These are phyloP conservation scores for Metallyticus violacea DNA, from an alignment of 2,888 invertebrate genomes.

Conservation along the genomic window DNA sequence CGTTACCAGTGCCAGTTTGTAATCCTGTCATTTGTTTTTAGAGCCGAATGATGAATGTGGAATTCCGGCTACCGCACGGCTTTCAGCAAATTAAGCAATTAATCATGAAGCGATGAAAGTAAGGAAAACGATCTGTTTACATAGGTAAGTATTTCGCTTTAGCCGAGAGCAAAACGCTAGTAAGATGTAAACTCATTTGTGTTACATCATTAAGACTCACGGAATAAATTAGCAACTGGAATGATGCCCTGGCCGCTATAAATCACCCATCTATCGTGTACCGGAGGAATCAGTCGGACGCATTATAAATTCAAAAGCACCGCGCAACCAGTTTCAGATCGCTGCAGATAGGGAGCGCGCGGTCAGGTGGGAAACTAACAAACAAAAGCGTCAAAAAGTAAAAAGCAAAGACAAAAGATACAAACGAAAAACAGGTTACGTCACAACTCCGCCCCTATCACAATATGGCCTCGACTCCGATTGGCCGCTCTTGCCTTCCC, in stretches of 20 bases:
- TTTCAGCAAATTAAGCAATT: background rate
- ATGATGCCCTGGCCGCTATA: background rate
- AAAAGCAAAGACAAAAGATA: conserved; percentile 3
- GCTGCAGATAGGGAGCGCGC: background rate
- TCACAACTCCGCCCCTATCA: conserved; percentile 31
- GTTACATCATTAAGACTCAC: background rate
- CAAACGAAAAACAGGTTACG: conserved; percentile 13
- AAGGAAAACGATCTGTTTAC: background rate
- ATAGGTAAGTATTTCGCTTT: background rate
- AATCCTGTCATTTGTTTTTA: background rate
- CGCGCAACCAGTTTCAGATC: conserved; percentile 13
- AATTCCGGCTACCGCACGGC: background rate
- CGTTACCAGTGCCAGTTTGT: background rate
- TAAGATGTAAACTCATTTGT: background rate
- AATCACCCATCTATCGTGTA: background rate
- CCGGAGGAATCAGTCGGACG: background rate
- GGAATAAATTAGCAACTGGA: too few species aligned
- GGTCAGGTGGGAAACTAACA: conserved; percentile 18
- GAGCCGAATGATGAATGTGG: background rate
- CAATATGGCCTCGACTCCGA: conserved; percentile 34
- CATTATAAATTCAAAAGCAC: background rate
- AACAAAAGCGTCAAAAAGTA: background rate
- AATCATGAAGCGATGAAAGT: background rate
- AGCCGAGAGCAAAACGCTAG: background rate
- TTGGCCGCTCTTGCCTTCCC: conserved; percentile 24